A percentile compares a stretch with the other conserved stretches of the same genome.
Evolutionary conservation across 2,113 vertebrate genomes (phyloP).

Genomic region (Menidia beryllina): DNA sequence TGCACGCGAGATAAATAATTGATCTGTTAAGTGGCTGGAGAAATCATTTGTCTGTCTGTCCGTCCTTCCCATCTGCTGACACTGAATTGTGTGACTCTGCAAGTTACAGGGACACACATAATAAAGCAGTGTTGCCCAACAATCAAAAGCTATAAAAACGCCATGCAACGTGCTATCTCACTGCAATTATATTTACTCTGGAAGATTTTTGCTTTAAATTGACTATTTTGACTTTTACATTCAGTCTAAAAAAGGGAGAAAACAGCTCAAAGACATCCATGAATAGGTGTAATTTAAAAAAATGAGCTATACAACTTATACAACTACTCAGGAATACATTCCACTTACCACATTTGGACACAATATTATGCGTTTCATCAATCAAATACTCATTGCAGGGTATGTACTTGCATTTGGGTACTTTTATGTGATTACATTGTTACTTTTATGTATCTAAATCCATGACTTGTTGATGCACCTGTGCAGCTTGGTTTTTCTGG

Average conservation of each 20-base stretch:
- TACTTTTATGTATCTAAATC: not conserved
- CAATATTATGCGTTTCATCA: not conserved
- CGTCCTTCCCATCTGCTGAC: conserved; percentile 71
- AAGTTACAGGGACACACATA: conserved; percentile 3
- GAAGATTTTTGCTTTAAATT: too few relatives aligned
- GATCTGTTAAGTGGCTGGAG: conserved; percentile 74
- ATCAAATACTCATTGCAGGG: not conserved
- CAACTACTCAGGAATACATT: not conserved
- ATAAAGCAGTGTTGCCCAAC: too few relatives aligned
- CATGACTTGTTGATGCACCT: not conserved
- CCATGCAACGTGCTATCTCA: not conserved
- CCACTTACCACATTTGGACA: not conserved
- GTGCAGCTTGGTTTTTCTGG: conserved; percentile 14
- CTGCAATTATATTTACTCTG: not conserved
- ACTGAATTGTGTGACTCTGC: conserved; percentile 39
- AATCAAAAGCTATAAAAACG: not conserved
- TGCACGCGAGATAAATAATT: conserved; percentile 81
- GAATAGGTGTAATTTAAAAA: too few relatives aligned
- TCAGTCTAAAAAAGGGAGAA: too few relatives aligned
- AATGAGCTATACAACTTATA: too few relatives aligned
- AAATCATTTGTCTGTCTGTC: conserved; percentile 77
- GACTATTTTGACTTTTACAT: too few relatives aligned
- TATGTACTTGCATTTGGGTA: not conserved
- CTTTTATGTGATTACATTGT: not conserved
- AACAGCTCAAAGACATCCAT: too few relatives aligned